A percentile compares a stretch with the other conserved stretches of the same genome.
Evolutionary conservation across 2,797 vertebrate species (phyloP).

Genomic region (Xenops minutus): DNA sequence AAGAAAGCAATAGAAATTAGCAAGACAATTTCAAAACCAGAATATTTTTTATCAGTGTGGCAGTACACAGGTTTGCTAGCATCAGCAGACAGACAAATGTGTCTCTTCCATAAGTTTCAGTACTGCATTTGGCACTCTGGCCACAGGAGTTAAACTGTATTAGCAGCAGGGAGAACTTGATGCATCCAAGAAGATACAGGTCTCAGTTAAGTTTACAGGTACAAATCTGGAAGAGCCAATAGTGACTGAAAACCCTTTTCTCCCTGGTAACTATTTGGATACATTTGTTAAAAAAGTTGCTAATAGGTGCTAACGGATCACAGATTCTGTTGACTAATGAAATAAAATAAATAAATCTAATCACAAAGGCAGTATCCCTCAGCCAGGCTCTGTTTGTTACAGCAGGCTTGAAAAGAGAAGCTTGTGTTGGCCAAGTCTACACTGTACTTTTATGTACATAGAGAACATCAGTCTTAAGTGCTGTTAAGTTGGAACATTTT

Average conservation of each 20-base stretch:
- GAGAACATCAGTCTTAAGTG: not conserved
- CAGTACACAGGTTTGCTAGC: not conserved
- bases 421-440: not conserved
- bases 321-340: not conserved
- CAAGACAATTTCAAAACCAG: not conserved
- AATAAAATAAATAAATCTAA: not conserved
- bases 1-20: not conserved
- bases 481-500: slow-evolving; percentile 36
- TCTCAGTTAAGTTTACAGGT: not conserved
- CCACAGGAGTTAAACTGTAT: not conserved
- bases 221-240: not conserved
- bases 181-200: not conserved
- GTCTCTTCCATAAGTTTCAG: not conserved
- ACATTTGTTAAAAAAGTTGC: not conserved
- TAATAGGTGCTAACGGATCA: not conserved
- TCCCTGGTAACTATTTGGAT: not conserved
- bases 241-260: not conserved
- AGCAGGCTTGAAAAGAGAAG: not conserved
- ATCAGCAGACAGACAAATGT: not conserved
- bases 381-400: not conserved
- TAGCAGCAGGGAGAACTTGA: not conserved
- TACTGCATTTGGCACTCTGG: not conserved
- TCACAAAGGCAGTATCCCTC: not conserved
- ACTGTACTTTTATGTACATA: not conserved
- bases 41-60: not conserved